Evolutionary conservation across 2,888 invertebrate genomes (phyloP).

Genomic region (Malachius bipustulatus): DNA sequence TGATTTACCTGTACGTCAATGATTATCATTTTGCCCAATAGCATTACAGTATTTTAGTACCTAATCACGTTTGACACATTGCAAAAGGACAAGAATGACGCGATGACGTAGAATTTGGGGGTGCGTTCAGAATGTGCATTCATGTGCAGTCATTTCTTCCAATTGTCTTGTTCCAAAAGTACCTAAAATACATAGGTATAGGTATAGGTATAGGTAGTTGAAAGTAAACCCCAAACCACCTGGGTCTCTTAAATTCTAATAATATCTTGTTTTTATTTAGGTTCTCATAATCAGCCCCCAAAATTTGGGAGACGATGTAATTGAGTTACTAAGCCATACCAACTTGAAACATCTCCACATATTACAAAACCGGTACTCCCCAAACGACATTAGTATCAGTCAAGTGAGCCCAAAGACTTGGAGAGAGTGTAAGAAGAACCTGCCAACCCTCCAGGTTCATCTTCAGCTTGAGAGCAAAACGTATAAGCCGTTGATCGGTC

Average conservation of each 20-base stretch:
- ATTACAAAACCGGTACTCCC: conserved; percentile 59
- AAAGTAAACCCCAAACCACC: too few species aligned
- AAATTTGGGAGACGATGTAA: conserved; percentile 60
- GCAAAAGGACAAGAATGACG: too few species aligned
- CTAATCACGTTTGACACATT: too few species aligned
- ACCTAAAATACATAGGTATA: too few species aligned
- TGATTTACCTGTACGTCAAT: too few species aligned
- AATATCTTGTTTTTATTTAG: conserved; percentile 26
- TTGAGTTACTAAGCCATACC: conserved; percentile 53
- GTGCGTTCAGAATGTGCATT: too few species aligned
- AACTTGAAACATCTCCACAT: conserved; percentile 56
- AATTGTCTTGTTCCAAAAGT: too few species aligned
- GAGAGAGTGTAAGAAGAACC: conserved; percentile 41
- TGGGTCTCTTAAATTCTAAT: background rate
- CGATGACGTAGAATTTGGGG: too few species aligned
- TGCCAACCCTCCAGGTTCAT: conserved; percentile 53
- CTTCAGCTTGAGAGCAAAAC: conserved; percentile 50
- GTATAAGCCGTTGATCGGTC: conserved; percentile 51
- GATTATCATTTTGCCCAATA: too few species aligned
- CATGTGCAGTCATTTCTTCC: too few species aligned
- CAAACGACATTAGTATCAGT: conserved; percentile 41
- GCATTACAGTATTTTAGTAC: too few species aligned
- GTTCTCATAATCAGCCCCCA: conserved; percentile 56
- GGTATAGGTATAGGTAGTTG: too few species aligned
- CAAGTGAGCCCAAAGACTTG: conserved; percentile 40